A percentile compares a stretch with the other conserved stretches of the same genome.
Conservation (phyloP, 2,888 invertebrate genomes). For the Caenorhabditis plicata region DNA sequence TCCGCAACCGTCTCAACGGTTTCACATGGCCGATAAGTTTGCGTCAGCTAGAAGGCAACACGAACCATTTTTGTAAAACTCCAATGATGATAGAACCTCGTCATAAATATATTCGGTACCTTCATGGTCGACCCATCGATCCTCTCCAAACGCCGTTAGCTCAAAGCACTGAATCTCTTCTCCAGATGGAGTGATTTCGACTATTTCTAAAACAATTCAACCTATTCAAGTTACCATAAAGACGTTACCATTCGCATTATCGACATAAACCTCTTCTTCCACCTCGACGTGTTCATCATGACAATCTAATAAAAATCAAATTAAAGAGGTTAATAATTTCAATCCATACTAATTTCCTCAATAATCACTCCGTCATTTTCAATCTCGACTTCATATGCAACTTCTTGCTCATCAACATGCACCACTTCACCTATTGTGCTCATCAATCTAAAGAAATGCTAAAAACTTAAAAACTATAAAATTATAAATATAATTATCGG, state of each 20-base stretch:
- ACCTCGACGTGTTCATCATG: background rate
- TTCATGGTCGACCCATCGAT: conserved; percentile 2
- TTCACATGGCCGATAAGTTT: too few species aligned
- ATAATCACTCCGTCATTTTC: conserved; percentile 7
- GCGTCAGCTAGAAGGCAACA: too few species aligned
- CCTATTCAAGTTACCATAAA: background rate
- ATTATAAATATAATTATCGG: too few species aligned
- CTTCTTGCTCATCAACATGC: conserved; percentile 17
- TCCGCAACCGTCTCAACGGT: too few species aligned
- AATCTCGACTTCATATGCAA: conserved; percentile 26
- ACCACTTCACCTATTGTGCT: conserved; percentile 4
- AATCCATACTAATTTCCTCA: too few species aligned
- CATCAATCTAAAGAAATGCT: background rate
- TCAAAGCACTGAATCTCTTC: background rate
- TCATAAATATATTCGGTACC: background rate
- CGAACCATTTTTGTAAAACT: too few species aligned
- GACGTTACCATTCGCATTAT: background rate
- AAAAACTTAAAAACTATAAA: too few species aligned
- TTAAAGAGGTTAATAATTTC: too few species aligned
- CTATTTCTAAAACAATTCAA: too few species aligned
- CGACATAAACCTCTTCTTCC: background rate
- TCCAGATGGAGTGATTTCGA: too few species aligned
- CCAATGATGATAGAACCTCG: too few species aligned
- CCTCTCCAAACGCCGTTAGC: background rate
- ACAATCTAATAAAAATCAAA: conserved; percentile 4